A percentile compares a stretch with the other conserved stretches of the same genome.
These are phyloP conservation scores for Brachionus sp. DNA, from an alignment of 1,140 invertebrate species.

Conservation along the genomic window DNA sequence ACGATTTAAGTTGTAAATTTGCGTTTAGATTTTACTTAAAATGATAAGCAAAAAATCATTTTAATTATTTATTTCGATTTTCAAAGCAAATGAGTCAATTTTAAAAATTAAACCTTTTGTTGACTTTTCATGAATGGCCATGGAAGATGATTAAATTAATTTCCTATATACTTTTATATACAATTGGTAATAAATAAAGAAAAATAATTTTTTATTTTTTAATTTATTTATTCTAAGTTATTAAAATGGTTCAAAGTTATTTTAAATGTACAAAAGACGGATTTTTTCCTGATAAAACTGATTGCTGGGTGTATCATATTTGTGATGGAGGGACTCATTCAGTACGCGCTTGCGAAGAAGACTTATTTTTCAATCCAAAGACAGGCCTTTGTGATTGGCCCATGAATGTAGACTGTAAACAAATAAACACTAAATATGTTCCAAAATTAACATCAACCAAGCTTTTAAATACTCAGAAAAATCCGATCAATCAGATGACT, in stretches of 20 bases:
- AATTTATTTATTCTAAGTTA: background rate
- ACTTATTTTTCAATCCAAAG: slow-evolving; percentile 30
- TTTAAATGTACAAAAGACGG: slow-evolving; percentile 46
- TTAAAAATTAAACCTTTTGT: background rate
- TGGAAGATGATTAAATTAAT: slow-evolving; percentile 37
- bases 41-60: background rate
- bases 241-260: slow-evolving; percentile 43
- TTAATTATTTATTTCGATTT: background rate
- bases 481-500: background rate
- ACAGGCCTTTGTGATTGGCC: slow-evolving; percentile 41
- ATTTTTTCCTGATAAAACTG: slow-evolving; percentile 40
- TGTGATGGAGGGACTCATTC: slow-evolving; percentile 30
- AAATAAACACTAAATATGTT: background rate
- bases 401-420: slow-evolving; percentile 39
- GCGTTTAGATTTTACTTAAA: background rate
- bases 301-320: slow-evolving; percentile 45
- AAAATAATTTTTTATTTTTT: background rate
- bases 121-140: background rate
- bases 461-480: background rate
- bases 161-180: background rate
- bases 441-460: slow-evolving; percentile 4
- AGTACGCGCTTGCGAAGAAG: slow-evolving; percentile 43
- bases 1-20: background rate
- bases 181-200: background rate
- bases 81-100: background rate